phyloP scores from a whole-genome alignment of 2,113 vertebrate species.

The Zosterops borbonicus region DNA sequence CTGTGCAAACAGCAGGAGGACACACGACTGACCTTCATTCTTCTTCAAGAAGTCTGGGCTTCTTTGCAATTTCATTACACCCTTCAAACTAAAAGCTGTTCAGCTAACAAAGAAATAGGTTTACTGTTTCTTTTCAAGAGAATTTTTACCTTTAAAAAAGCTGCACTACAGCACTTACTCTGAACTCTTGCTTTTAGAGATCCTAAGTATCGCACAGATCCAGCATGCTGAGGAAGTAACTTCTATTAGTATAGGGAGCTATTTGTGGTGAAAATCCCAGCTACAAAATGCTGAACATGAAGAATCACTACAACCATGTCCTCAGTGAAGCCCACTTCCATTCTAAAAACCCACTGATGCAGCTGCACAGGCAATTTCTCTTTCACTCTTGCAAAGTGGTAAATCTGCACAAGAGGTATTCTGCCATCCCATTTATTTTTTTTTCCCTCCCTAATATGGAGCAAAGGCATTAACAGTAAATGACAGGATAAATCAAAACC shows the following conservation, averaged over 20 bases:
- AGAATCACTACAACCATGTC: not conserved
- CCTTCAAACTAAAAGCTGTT: not conserved
- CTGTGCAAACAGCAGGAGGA: not conserved
- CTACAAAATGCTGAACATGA: not conserved
- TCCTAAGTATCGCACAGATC: not conserved
- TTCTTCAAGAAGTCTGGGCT: not conserved
- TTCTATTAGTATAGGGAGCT: not conserved
- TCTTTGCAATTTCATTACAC: not conserved
- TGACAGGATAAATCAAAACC: not conserved
- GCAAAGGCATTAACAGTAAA: not conserved
- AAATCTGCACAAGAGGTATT: not conserved
- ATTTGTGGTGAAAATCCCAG: not conserved
- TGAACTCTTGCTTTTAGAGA: not conserved
- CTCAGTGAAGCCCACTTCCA: not conserved
- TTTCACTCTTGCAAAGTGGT: not conserved
- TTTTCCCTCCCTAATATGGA: not conserved
- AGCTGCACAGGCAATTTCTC: not conserved
- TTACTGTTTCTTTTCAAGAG: not conserved
- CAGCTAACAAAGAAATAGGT: not conserved
- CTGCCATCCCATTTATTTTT: not conserved
- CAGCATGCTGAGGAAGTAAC: not conserved
- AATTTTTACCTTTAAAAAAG: not conserved
- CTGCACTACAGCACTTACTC: not conserved
- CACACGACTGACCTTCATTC: not conserved
- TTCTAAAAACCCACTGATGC: not conserved